Percentiles rank a stretch among this genome's conserved stretches.
Conservation (phyloP, 1,140 invertebrate species). For the Mizuhopecten yessoensis region DNA sequence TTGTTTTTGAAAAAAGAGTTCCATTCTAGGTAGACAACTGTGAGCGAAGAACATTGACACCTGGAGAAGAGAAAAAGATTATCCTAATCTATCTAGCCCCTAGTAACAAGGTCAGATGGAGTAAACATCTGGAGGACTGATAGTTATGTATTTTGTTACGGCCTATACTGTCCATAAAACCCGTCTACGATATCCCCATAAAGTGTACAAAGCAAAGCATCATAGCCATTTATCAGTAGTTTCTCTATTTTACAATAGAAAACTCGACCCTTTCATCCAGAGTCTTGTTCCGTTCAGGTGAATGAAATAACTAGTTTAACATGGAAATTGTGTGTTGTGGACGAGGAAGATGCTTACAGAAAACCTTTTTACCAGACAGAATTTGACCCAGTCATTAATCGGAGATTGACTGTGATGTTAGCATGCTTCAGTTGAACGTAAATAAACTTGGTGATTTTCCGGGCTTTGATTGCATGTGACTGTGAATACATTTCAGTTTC, state of each 20-base stretch:
- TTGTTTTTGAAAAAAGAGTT: too few species aligned
- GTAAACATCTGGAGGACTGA: constrained; percentile 6
- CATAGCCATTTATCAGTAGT: neutral
- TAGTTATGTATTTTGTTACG: neutral
- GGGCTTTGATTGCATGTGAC: too few species aligned
- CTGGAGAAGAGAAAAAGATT: neutral
- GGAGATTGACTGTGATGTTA: neutral
- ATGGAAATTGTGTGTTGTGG: neutral
- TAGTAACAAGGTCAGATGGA: neutral
- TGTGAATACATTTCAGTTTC: too few species aligned
- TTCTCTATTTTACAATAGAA: neutral
- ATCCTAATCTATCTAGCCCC: neutral
- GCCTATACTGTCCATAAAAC: neutral
- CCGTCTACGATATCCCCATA: neutral
- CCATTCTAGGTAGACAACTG: too few species aligned
- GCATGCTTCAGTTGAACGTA: too few species aligned
- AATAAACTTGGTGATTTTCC: too few species aligned
- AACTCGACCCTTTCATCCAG: neutral
- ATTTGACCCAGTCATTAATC: neutral
- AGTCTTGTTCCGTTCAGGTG: neutral
- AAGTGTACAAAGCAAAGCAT: neutral
- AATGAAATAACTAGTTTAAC: neutral
- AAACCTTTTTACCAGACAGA: neutral
- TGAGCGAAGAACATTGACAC: neutral
- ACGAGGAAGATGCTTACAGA: neutral